These are phyloP conservation scores for Phasianus colchicus DNA, from an alignment of 2,113 vertebrate species.

Conservation along the genomic window DNA sequence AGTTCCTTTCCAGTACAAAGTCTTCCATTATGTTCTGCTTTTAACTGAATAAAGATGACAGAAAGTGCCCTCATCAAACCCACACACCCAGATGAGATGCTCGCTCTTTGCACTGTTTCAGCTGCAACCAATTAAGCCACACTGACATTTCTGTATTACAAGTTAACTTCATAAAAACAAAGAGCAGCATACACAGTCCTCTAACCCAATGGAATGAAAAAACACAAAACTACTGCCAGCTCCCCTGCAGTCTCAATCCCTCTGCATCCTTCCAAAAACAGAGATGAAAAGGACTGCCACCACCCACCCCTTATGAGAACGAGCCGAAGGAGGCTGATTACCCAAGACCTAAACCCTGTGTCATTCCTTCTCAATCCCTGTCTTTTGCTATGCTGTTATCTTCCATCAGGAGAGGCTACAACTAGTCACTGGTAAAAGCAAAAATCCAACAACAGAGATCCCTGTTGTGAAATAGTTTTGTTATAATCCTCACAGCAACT, in stretches of 20 bases:
- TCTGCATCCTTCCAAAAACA: conserved; percentile 36
- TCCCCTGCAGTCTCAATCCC: conserved; percentile 16
- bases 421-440: background rate
- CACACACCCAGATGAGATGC: background rate
- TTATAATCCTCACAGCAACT: background rate
- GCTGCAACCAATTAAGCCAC: conserved; percentile 57
- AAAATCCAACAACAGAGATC: background rate
- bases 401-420: background rate
- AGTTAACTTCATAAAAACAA: conserved; percentile 55
- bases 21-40: background rate
- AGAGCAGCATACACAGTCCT: conserved; percentile 16
- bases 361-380: background rate
- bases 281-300: conserved; percentile 35
- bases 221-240: conserved; percentile 27
- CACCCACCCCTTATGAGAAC: background rate
- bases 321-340: conserved; percentile 6
- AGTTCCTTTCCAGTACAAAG: background rate
- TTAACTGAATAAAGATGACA: conserved; percentile 48
- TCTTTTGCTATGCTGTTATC: background rate
- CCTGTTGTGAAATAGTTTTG: background rate
- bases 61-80: conserved; percentile 46
- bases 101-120: conserved; percentile 32
- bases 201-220: conserved; percentile 16
- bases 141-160: conserved; percentile 43
- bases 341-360: background rate